Conservation (phyloP, 1,140 invertebrate genomes). For the Nymphalis io region DNA sequence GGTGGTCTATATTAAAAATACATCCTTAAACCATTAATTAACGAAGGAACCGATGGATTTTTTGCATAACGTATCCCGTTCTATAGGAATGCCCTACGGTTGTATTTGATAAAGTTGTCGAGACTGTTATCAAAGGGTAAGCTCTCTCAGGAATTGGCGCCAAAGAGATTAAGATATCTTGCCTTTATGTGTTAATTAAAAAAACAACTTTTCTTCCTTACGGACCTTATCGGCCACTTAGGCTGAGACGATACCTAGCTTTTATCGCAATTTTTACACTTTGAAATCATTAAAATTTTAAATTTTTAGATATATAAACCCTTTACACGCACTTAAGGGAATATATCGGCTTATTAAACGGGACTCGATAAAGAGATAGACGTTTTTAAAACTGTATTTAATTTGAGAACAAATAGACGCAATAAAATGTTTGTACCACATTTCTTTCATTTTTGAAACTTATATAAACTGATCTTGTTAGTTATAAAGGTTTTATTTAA, state of each 20-base stretch:
- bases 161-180: constrained; percentile 77
- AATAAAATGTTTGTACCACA: too few relatives aligned
- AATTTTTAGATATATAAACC: constrained; percentile 39
- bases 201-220: constrained; percentile 73
- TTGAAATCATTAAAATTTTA: constrained; percentile 62
- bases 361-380: constrained; percentile 21
- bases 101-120: constrained; percentile 70
- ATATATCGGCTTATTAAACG: constrained; percentile 27
- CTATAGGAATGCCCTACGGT: constrained; percentile 63
- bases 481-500: background rate
- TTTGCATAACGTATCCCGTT: constrained; percentile 70
- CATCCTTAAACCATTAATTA: constrained; percentile 63
- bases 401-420: background rate
- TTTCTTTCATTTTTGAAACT: too few relatives aligned
- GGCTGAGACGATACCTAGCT: constrained; percentile 65
- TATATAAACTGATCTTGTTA: too few relatives aligned
- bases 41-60: constrained; percentile 59
- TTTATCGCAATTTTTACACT: constrained; percentile 76
- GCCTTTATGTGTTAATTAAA: constrained; percentile 78
- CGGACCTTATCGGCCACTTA: constrained; percentile 73
- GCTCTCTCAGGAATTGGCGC: constrained; percentile 76
- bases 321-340: constrained; percentile 31
- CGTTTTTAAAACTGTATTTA: background rate
- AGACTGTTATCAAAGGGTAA: constrained; percentile 72
- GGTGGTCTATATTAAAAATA: constrained; percentile 60